Percentiles rank a stretch among this genome's conserved stretches.
Evolutionary conservation across 2,888 invertebrate species (phyloP).

Genomic region (Ecdyonurus torrentis): DNA sequence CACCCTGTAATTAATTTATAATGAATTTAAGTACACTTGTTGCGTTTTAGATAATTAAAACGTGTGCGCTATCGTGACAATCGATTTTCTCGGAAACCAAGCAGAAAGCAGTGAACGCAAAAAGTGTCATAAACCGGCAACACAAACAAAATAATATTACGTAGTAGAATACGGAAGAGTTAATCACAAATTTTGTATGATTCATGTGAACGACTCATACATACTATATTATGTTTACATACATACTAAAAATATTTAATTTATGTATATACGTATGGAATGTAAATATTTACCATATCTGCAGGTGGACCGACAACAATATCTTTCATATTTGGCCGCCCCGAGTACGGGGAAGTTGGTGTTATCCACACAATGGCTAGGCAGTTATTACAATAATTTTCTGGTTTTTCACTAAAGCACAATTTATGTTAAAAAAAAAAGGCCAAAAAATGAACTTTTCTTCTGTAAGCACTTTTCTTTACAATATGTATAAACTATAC

Average conservation of each 20-base stretch:
- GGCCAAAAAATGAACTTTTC: no score
- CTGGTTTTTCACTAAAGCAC: neutral
- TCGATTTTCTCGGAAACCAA: neutral
- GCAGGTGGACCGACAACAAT: neutral
- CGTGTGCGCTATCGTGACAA: neutral
- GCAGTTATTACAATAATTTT: neutral
- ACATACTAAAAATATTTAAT: neutral
- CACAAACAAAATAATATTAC: no score
- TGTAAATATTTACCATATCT: conserved; percentile 1
- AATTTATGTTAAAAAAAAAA: neutral
- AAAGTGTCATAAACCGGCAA: neutral
- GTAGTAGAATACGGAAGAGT: no score
- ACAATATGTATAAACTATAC: neutral
- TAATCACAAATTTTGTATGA: neutral
- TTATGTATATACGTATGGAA: neutral
- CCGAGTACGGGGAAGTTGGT: conserved; percentile 1
- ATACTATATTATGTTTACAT: neutral
- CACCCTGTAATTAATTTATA: neutral
- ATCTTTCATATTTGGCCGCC: conserved; percentile 2
- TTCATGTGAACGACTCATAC: no score
- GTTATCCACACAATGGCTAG: conserved; percentile 3
- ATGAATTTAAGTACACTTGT: neutral
- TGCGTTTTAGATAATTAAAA: neutral
- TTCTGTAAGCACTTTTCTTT: neutral
- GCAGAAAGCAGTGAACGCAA: no score